These are phyloP conservation scores for Sebastes oblongus DNA, from an alignment of 2,797 vertebrate species.

Conservation along the genomic window DNA sequence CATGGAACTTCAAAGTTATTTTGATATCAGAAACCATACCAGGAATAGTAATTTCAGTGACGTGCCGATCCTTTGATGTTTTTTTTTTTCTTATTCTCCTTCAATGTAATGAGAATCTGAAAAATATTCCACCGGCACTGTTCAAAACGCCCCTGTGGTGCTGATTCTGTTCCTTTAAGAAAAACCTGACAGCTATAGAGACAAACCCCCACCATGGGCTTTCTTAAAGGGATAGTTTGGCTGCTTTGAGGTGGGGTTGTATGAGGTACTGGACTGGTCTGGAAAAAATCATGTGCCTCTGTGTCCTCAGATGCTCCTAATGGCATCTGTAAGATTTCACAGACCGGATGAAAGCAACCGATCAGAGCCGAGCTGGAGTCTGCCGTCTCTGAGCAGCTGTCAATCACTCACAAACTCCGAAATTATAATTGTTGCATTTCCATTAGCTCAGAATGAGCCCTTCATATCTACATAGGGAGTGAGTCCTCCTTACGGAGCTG, in stretches of 20 bases:
- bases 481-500: no score
- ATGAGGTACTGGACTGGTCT: no score
- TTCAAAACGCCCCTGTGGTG: constrained; percentile 51
- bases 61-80: constrained; percentile 77
- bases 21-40: constrained; percentile 70
- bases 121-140: constrained; percentile 44
- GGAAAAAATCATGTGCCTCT: no score
- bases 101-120: constrained; percentile 67
- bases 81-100: constrained; percentile 37
- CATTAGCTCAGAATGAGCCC: no score
- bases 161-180: constrained; percentile 29
- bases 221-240: background rate
- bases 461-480: no score
- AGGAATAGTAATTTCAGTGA: constrained; percentile 72
- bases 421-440: rapidly evolving
- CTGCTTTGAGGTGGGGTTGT: no score
- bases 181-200: constrained; percentile 10
- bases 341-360: no score
- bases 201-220: background rate
- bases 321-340: no score
- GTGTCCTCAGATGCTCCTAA: no score
- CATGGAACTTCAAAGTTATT: constrained; percentile 81
- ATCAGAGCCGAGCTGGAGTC: no score
- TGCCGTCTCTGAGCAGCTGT: no score
- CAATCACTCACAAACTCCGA: no score